Evolutionary conservation across 2,888 invertebrate species (phyloP), one percentile per base, ranked within the genome.

Genomic region (Volucella zonaria): DNA sequence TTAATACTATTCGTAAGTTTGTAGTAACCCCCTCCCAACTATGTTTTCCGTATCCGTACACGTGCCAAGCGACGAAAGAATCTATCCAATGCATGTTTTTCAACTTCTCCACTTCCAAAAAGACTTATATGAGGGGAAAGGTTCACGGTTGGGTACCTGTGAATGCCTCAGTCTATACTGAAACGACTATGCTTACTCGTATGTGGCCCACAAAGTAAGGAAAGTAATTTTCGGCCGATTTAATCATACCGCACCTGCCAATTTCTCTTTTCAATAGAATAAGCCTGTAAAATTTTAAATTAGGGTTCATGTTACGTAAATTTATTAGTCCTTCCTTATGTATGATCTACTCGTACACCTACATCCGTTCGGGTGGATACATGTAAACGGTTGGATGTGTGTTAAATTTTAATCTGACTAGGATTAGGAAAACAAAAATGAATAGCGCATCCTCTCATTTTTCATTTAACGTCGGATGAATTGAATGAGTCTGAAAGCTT

Each of bases 231-330:
- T 61, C 61, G 14, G 31, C 23, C 62, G 62, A 73, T 73, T 73
- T 62, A 61, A 62, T 73, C 73, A 73, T 62, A 61, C 59, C 62
- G 18, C 62, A 73, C 45, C 62, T 73, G 73, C 12, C 61, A 62
- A 62, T 73, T 73, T 73, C 73, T 52, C 73, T 15, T 52, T 73
- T 54, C 52, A 73, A 45, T 62, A 62, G 52, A 62, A 73, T 73
- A 62, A 54, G 56, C 61, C 47, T 18, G 15, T 15, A 73, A 31
- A 73, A 73, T 73, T 73, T 73, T 62, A 73, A 73, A 73, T 73
- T 54, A 62, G 61, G 71, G 61, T 71, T 59, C 61, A 11, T 52
- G 43, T 43, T 45, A 54, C 62, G 62, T 54, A 61, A 62, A 52
- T 23, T 73, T 62, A 73, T 52, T 62, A 45, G 31, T n/a, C 52